Percentiles rank a stretch among this genome's conserved stretches.
Evolutionary conservation across 2,888 invertebrate genomes (phyloP).

Genomic region (Himalopsyche japonica): DNA sequence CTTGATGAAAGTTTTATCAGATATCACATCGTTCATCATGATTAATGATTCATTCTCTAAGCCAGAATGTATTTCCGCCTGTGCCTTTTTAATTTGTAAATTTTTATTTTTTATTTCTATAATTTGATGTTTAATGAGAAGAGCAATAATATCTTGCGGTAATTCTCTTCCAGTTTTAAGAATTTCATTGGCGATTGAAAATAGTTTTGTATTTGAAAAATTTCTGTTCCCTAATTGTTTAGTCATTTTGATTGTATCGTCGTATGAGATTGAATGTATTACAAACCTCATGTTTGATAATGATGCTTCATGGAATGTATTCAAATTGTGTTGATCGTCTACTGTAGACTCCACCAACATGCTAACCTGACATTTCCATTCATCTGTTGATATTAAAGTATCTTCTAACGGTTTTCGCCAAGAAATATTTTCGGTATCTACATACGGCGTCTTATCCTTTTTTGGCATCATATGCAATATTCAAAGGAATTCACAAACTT

Average conservation of each 20-base stretch:
- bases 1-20: background rate
- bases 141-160: conserved; percentile 52
- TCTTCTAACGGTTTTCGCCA: conserved; percentile 5
- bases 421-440: background rate
- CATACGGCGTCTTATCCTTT: background rate
- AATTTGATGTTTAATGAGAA: conserved; percentile 54
- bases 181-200: conserved; percentile 7
- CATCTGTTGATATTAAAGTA: conserved; percentile 1
- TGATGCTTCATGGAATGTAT: conserved; percentile 13
- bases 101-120: conserved; percentile 56
- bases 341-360: conserved; percentile 18
- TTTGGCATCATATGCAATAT: background rate
- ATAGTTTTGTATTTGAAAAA: conserved; percentile 7
- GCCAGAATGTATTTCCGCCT: conserved; percentile 51
- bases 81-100: conserved; percentile 51
- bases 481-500: no score
- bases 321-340: conserved; percentile 3
- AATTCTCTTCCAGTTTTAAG: conserved; percentile 45
- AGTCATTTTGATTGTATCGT: conserved; percentile 20
- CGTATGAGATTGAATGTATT: conserved; percentile 13
- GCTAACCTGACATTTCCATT: conserved; percentile 20
- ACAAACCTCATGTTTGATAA: conserved; percentile 12
- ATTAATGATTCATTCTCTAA: conserved; percentile 51
- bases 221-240: conserved; percentile 16
- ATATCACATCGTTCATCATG: conserved; percentile 45